A percentile compares a stretch with the other conserved stretches of the same genome.
Conservation (phyloP, 2,113 vertebrate species). For the Clarias macrocephalus region DNA sequence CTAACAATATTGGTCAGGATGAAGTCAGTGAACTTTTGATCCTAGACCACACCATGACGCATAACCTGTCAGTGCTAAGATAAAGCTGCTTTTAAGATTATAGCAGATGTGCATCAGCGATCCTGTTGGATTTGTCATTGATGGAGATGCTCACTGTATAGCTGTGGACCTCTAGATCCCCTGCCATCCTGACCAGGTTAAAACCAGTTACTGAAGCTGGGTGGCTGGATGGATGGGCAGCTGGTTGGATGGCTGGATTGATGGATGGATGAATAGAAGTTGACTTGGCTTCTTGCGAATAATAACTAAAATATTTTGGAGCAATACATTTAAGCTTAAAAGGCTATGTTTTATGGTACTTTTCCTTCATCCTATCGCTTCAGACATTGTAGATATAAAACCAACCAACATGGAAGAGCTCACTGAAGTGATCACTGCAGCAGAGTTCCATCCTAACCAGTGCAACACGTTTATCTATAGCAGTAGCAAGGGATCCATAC, state of each 20-base stretch:
- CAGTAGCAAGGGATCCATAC: constrained; percentile 89
- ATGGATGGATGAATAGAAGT: not conserved
- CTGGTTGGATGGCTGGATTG: not conserved
- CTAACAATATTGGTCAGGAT: constrained; percentile 12
- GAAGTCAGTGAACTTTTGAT: constrained; percentile 30
- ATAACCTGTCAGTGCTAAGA: constrained; percentile 3
- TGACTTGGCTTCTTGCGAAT: not conserved
- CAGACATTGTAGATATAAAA: constrained; percentile 90
- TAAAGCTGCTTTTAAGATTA: not conserved
- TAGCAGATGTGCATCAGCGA: not conserved
- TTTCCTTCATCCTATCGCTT: constrained; percentile 48
- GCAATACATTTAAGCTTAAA: not conserved
- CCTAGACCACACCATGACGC: constrained; percentile 8
- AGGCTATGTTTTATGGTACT: not conserved
- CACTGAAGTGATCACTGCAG: constrained; percentile 85
- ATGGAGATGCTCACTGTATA: not conserved
- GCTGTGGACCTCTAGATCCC: not conserved
- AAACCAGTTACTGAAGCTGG: not conserved
- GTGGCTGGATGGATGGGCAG: not conserved
- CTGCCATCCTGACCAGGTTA: not conserved
- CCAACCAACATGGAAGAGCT: constrained; percentile 89
- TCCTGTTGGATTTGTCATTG: constrained; percentile 4
- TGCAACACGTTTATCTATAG: constrained; percentile 90
- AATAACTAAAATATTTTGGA: not conserved
- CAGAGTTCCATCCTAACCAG: constrained; percentile 85